phyloP scores from a whole-genome alignment of 2,797 vertebrate genomes.

The Crypturellus tataupa region DNA sequence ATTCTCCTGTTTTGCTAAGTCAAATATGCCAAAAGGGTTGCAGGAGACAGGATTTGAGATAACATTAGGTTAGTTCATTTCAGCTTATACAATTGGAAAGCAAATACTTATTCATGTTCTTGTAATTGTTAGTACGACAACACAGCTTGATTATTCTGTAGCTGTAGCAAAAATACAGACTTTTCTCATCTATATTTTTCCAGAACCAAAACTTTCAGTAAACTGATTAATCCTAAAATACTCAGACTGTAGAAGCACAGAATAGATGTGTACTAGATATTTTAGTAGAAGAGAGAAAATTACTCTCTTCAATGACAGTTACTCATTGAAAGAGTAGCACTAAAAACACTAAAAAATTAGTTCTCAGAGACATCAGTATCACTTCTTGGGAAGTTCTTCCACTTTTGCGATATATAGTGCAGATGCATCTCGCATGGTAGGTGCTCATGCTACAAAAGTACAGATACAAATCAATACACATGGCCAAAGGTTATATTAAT shows the following conservation, averaged over 20 bases:
- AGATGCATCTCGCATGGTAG: not conserved
- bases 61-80: not conserved
- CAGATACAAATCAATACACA: not conserved
- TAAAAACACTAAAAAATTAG: not conserved
- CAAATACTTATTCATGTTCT: not conserved
- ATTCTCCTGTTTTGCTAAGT: not conserved
- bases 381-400: accelerated
- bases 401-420: not conserved
- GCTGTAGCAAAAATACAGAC: not conserved
- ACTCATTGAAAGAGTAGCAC: not conserved
- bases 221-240: not conserved
- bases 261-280: accelerated
- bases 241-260: not conserved
- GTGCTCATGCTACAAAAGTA: not conserved
- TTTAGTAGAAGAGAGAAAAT: not conserved
- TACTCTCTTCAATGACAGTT: no score
- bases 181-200: not conserved
- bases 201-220: not conserved
- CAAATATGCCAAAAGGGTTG: not conserved
- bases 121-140: not conserved
- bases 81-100: not conserved
- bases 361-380: not conserved
- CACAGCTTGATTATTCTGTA: accelerated
- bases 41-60: accelerated
- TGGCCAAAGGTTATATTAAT: not conserved